phyloP scores from a whole-genome alignment of 92 coral and sea anemone species.

The Epizoanthus scotinus region DNA sequence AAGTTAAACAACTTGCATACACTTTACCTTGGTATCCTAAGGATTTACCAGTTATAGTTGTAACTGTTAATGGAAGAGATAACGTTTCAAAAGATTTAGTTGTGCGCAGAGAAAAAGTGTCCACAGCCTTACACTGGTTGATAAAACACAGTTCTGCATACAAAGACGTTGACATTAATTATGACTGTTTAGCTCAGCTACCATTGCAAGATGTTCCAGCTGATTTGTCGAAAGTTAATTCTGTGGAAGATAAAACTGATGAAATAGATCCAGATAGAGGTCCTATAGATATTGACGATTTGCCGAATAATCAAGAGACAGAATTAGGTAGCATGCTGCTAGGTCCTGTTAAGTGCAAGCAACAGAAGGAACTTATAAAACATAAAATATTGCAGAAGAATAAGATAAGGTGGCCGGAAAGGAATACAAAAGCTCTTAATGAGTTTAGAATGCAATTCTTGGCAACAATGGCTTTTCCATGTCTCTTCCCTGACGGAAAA shows the following conservation, averaged over 20 bases:
- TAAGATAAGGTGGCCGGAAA: background rate
- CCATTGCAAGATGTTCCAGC: slow-evolving; percentile 6
- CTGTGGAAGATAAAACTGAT: background rate
- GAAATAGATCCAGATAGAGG: no score
- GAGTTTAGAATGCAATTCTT: background rate
- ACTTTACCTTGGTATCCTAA: slow-evolving; percentile 55
- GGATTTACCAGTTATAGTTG: slow-evolving; percentile 52
- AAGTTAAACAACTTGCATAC: slow-evolving; percentile 45
- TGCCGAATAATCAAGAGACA: no score
- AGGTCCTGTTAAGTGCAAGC: background rate
- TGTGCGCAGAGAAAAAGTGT: background rate
- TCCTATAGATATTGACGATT: background rate
- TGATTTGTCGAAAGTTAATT: slow-evolving; percentile 1
- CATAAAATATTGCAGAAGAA: slow-evolving; percentile 2
- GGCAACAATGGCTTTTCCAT: slow-evolving; percentile 83
- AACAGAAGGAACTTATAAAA: background rate
- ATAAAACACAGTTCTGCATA: background rate
- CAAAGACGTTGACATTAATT: background rate
- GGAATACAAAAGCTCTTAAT: background rate
- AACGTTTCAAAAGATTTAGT: slow-evolving; percentile 37
- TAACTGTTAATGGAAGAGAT: slow-evolving; percentile 27
- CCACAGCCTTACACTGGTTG: background rate
- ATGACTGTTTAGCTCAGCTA: background rate
- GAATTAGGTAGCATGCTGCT: background rate
- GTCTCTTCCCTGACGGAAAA: slow-evolving; percentile 34